Percentiles rank a stretch among this genome's conserved stretches.
These are phyloP conservation scores for Chaetops frenatus DNA, from an alignment of 2,113 vertebrate species.

Conservation along the genomic window DNA sequence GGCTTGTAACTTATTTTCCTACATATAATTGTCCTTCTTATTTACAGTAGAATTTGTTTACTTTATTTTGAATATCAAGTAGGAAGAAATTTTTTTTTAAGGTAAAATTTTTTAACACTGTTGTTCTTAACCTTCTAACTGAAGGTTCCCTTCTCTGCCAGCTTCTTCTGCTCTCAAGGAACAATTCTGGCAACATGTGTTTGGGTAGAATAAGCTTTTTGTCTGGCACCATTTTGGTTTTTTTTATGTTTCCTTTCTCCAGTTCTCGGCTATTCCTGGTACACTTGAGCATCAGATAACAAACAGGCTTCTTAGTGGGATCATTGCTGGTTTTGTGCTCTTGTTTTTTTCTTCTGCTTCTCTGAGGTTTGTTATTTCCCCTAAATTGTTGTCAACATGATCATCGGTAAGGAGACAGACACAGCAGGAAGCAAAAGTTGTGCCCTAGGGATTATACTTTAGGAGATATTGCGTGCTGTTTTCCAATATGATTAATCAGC, in stretches of 20 bases:
- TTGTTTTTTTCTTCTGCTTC: background rate
- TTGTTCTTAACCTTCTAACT: background rate
- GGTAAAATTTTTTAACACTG: background rate
- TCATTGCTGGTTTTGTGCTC: background rate
- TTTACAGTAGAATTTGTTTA: background rate
- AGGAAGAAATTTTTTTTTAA: background rate
- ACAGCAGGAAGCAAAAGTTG: background rate
- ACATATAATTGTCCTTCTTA: background rate
- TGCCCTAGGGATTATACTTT: background rate
- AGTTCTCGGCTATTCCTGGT: background rate
- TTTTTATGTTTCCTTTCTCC: background rate
- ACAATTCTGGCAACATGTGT: background rate
- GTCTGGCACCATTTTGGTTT: background rate
- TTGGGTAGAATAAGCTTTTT: background rate
- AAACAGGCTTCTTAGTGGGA: background rate
- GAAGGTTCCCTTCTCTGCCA: background rate
- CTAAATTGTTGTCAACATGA: conserved; percentile 22
- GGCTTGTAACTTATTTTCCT: background rate
- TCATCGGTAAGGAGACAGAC: background rate
- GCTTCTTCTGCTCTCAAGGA: background rate
- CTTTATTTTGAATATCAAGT: background rate
- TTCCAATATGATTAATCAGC: conserved; percentile 17
- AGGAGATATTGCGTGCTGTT: background rate
- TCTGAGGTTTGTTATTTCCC: conserved; percentile 49
- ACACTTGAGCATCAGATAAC: conserved; percentile 14